Evolutionary conservation across 2,113 vertebrate species (phyloP), one percentile per base, ranked within the genome.

Genomic region (Excalfactoria chinensis): DNA sequence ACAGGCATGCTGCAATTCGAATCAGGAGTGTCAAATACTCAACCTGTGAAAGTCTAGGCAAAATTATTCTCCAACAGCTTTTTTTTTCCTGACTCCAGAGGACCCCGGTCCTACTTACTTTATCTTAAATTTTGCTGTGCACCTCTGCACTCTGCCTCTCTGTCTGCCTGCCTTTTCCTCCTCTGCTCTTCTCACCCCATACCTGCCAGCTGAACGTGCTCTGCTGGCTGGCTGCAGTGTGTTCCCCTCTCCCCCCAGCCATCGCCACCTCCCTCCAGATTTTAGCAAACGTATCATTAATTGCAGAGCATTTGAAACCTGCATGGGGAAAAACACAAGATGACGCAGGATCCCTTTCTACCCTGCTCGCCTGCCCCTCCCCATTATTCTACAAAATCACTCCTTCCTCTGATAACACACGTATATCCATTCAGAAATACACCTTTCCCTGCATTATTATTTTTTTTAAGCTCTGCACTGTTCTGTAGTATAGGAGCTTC

Each of bases 161-260:
- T 84, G 94, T 94, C 95, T 95, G 86, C 95, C 80, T 89, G 71
- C 92, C 85, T 74, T 92, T 44, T 87, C 86, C 81, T 93, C 71
- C 60, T 81, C 92, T 86, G 86, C 91, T 93, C 90, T 96, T 96
- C 96, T 94, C 93, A 87, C 84, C 91, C 79, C 79, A 6, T 89
- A 94, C 95, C 95, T 95, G 96, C 96, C 95, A 91, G 86, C 86
- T 89, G 77, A 97, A 97, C 23, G 41, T 97, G 96, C 93, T 93
- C 93, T 88, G 75, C 93, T 95, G 94, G 83, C 96, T 95, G 82
- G 40, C 92, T 95, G 95, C 92, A 93, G 80, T 43, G 35, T 94
- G 93, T 70, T 32, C 11, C 23, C 48, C 48, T 23, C 23, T 55
- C 30, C 3, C 16, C 55, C 7, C 43, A 80, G 86, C 55, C 84